These are phyloP conservation scores for Fragum sueziense DNA, from an alignment of 2,888 invertebrate species.

Conservation along the genomic window DNA sequence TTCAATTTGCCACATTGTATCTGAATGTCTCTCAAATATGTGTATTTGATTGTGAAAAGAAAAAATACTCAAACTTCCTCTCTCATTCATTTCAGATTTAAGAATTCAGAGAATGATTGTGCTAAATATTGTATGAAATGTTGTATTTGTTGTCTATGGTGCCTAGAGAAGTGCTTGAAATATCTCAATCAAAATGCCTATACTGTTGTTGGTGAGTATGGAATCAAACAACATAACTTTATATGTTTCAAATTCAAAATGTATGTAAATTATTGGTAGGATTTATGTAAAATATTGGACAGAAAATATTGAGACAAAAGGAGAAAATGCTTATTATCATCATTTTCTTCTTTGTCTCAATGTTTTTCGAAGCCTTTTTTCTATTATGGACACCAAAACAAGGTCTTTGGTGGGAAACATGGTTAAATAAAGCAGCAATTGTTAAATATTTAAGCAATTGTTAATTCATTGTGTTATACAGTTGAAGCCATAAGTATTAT, in stretches of 20 bases:
- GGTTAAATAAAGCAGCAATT: no score
- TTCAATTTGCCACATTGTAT: no score
- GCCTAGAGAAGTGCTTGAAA: conserved; percentile 94
- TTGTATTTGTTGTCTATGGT: conserved; percentile 95
- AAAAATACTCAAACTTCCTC: no score
- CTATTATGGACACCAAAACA: no score
- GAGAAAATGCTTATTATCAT: neutral
- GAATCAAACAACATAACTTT: neutral
- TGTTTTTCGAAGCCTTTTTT: neutral
- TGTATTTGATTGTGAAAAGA: neutral
- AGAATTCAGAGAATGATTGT: conserved; percentile 77
- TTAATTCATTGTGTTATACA: no score
- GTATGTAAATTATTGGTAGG: neutral
- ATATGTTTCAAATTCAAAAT: neutral
- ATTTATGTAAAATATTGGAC: no score
- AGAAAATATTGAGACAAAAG: no score
- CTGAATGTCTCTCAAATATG: no score
- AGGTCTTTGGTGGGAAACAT: no score
- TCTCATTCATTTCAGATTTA: conserved; percentile 71
- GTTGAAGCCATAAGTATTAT: no score
- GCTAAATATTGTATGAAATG: conserved; percentile 79
- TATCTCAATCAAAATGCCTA: conserved; percentile 97
- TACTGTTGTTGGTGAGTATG: conserved; percentile 89
- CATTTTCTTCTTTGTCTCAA: conserved; percentile 8
- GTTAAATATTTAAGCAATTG: no score